Evolutionary conservation across 2,888 invertebrate genomes (phyloP).

Genomic region (Leucozona laternaria): DNA sequence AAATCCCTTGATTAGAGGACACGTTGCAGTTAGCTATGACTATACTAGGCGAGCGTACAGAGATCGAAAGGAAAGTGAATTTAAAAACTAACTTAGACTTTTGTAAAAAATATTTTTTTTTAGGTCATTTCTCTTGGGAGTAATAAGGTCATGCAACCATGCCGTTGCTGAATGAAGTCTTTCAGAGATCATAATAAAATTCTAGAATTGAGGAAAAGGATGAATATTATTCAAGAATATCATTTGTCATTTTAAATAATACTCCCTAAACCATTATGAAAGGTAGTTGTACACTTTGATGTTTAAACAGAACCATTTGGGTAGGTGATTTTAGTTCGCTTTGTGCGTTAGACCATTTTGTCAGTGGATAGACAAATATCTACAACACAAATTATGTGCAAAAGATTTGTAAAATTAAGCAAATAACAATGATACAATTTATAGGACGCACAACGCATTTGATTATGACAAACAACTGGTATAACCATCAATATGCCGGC

Average conservation of each 20-base stretch:
- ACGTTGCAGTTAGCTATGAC: conserved; percentile 26
- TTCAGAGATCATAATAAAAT: not conserved
- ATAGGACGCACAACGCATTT: no score
- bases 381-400: not conserved
- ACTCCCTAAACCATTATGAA: not conserved
- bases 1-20: conserved; percentile 62
- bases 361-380: not conserved
- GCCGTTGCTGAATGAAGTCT: not conserved
- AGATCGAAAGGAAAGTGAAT: conserved; percentile 65
- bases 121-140: conserved; percentile 1
- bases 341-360: not conserved
- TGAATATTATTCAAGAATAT: not conserved
- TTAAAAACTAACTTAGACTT: conserved; percentile 45
- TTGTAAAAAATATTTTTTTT: not conserved
- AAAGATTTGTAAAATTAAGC: no score
- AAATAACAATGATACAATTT: no score
- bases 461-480: no score
- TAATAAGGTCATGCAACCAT: conserved; percentile 3
- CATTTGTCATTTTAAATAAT: not conserved
- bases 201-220: not conserved
- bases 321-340: no score
- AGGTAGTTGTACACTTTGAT: no score
- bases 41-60: conserved; percentile 58
- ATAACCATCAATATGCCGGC: no score
- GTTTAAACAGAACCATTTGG: no score